These are phyloP conservation scores for Phycodurus eques DNA, from an alignment of 2,113 vertebrate species.

Conservation along the genomic window DNA sequence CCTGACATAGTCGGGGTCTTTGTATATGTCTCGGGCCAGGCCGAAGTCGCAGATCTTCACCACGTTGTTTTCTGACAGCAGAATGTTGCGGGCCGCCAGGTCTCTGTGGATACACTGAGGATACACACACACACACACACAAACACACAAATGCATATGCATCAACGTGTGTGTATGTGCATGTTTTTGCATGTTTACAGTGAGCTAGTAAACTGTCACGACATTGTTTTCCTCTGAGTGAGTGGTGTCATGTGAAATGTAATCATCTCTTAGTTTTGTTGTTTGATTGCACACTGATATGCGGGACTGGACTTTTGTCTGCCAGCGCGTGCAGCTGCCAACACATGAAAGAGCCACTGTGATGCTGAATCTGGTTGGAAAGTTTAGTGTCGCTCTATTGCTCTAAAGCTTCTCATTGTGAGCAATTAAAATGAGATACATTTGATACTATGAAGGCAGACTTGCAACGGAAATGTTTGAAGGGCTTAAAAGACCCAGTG, in stretches of 20 bases:
- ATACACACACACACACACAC: constrained; percentile 19
- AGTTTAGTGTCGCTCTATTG: background rate
- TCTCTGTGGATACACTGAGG: constrained; percentile 92
- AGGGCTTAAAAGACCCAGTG: background rate
- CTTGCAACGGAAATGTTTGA: background rate
- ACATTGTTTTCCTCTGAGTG: constrained; percentile 2
- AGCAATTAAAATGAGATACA: background rate
- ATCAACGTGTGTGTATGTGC: no score
- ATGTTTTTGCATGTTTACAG: background rate
- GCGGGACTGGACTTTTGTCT: constrained; percentile 29
- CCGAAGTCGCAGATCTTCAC: constrained; percentile 99
- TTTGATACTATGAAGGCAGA: background rate
- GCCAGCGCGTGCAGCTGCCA: background rate
- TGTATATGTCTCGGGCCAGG: constrained; percentile 97
- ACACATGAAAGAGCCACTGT: background rate
- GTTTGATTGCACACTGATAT: background rate
- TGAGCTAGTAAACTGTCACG: background rate
- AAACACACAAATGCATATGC: background rate
- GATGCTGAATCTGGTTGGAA: background rate
- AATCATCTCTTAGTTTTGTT: constrained; percentile 5
- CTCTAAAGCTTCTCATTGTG: background rate
- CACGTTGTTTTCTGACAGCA: constrained; percentile 92
- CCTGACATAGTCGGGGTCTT: constrained; percentile 97
- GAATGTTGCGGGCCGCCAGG: constrained; percentile 95
- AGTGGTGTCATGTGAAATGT: background rate